phyloP scores from a whole-genome alignment of 2,888 invertebrate species.

The Cynaeus angustus region DNA sequence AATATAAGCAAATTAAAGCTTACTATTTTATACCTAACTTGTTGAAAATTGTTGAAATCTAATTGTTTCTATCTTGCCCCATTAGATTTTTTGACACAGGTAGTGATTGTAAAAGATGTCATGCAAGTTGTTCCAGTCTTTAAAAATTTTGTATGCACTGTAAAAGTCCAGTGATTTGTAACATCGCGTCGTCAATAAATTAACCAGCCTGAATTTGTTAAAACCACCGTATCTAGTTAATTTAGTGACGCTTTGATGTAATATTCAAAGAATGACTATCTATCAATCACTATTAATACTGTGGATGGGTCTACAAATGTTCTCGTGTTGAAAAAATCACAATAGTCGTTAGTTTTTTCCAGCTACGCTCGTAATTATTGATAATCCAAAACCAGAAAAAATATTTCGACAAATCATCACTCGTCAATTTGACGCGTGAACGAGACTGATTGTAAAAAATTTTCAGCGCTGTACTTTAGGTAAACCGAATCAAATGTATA shows the following conservation, averaged over 20 bases:
- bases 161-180: not conserved
- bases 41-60: no score
- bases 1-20: no score
- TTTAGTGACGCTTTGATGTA: slow-evolving; percentile 32
- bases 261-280: slow-evolving; percentile 24
- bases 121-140: no score
- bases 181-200: slow-evolving; percentile 11
- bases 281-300: slow-evolving; percentile 33
- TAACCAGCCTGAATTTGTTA: slow-evolving; percentile 16
- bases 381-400: slow-evolving; percentile 8
- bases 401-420: slow-evolving; percentile 27
- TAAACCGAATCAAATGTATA: slow-evolving; percentile 30
- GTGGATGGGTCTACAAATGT: slow-evolving; percentile 29
- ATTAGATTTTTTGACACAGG: no score
- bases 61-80: no score
- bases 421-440: slow-evolving; percentile 30
- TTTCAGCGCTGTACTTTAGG: slow-evolving; percentile 14
- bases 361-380: slow-evolving; percentile 26
- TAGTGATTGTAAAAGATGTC: no score
- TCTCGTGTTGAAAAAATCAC: slow-evolving; percentile 11
- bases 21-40: no score
- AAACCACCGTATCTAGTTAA: slow-evolving; percentile 25
- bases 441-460: slow-evolving; percentile 28
- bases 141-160: no score
- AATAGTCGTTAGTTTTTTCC: slow-evolving; percentile 20